A percentile compares a stretch with the other conserved stretches of the same genome.
phyloP scores from a whole-genome alignment of 1,140 invertebrate species.

The Trichomalopsis sarcophagae region DNA sequence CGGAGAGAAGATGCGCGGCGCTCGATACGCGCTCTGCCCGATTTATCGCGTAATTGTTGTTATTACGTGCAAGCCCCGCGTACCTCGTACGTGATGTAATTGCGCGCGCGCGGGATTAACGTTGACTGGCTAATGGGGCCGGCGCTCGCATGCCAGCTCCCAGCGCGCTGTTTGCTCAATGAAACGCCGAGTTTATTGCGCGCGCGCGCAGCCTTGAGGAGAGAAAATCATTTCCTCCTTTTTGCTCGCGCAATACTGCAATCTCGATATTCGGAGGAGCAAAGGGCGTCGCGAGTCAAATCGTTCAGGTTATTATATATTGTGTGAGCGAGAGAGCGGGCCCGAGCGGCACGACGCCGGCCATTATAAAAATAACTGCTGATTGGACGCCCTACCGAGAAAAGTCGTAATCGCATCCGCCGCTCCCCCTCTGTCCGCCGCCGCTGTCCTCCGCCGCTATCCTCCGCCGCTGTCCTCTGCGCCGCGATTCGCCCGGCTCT shows the following conservation, averaged over 20 bases:
- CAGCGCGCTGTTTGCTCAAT: conserved; percentile 13
- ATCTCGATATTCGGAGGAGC: background rate
- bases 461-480: background rate
- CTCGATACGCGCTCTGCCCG: background rate
- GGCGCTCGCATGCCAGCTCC: background rate
- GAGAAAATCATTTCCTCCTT: conserved; percentile 31
- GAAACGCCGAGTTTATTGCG: conserved; percentile 11
- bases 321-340: conserved; percentile 30
- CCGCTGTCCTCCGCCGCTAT: conserved; percentile 15
- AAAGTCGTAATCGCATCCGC: conserved; percentile 74
- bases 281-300: conserved; percentile 18
- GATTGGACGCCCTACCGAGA: conserved; percentile 75
- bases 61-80: conserved; percentile 23
- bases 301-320: conserved; percentile 9
- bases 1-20: background rate
- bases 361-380: conserved; percentile 76
- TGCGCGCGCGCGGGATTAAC: conserved; percentile 14
- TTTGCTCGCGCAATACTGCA: background rate
- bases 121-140: conserved; percentile 29
- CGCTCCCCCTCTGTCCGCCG: conserved; percentile 48
- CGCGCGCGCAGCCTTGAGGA: background rate
- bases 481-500: background rate
- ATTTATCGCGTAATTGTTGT: conserved; percentile 40
- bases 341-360: conserved; percentile 55
- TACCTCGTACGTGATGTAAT: background rate